Conservation (phyloP, 2,797 vertebrate genomes). For the Delichon dasypus region DNA sequence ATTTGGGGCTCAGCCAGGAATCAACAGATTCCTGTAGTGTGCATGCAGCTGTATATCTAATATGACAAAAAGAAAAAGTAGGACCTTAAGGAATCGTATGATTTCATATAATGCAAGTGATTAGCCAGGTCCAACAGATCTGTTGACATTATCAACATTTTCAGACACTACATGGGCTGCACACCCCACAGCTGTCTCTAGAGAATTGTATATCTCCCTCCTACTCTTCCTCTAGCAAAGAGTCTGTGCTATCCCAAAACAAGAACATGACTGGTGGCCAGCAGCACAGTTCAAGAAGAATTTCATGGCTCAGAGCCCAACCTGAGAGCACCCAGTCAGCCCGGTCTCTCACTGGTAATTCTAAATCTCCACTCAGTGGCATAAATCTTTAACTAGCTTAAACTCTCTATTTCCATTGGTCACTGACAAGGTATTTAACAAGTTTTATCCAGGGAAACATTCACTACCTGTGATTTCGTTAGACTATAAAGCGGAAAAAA, state of each 20-base stretch:
- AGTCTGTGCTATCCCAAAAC: background rate
- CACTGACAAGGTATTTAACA: background rate
- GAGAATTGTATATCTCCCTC: background rate
- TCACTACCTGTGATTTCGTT: background rate
- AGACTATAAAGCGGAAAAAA: background rate
- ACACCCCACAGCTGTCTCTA: background rate
- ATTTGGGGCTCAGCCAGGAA: background rate
- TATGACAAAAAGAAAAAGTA: background rate
- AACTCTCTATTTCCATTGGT: background rate
- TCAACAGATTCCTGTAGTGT: background rate
- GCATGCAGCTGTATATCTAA: background rate
- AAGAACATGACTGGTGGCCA: background rate
- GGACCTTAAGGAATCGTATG: background rate
- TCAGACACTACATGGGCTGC: background rate
- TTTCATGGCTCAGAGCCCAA: background rate
- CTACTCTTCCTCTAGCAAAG: background rate
- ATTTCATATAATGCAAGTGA: background rate
- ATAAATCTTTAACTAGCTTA: slow-evolving; percentile 27
- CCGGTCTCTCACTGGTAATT: background rate
- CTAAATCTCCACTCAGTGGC: background rate
- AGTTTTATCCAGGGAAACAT: background rate
- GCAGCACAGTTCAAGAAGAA: background rate
- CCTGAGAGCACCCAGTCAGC: background rate
- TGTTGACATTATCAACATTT: background rate
- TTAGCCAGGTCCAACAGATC: background rate